A percentile compares a stretch with the other conserved stretches of the same genome.
Evolutionary conservation across 2,888 invertebrate species (phyloP).

Genomic region (Schizotus pectinicornis): DNA sequence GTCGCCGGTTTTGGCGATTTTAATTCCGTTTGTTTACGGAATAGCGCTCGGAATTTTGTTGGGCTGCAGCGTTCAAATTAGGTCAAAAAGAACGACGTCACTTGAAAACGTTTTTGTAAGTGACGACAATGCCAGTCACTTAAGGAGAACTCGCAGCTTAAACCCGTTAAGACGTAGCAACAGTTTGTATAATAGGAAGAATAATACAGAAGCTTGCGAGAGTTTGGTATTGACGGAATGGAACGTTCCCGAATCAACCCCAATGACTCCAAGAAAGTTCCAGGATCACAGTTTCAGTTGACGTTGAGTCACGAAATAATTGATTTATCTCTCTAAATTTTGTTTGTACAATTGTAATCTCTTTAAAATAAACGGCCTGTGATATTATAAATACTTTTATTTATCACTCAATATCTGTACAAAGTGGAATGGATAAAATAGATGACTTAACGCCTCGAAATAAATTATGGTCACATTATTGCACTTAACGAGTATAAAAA

Average conservation of each 20-base stretch:
- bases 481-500: constrained; percentile 26
- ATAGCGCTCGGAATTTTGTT: constrained; percentile 24
- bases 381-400: constrained; percentile 27
- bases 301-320: constrained; percentile 10
- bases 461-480: constrained; percentile 13
- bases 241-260: constrained; percentile 23
- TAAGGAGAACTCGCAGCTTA: background rate
- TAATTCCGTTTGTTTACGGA: constrained; percentile 26
- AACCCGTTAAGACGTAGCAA: background rate
- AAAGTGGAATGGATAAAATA: constrained; percentile 25
- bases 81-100: background rate
- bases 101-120: constrained; percentile 10
- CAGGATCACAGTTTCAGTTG: background rate
- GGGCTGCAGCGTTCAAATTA: constrained; percentile 8
- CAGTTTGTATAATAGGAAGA: background rate
- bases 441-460: constrained; percentile 7
- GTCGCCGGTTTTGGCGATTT: constrained; percentile 32
- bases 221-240: constrained; percentile 14
- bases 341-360: background rate
- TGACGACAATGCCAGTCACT: constrained; percentile 11
- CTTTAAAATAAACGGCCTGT: constrained; percentile 20
- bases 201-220: constrained; percentile 9
- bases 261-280: constrained; percentile 8
- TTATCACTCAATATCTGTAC: constrained; percentile 24
- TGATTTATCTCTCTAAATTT: background rate